phyloP scores from a whole-genome alignment of 2,113 vertebrate species.

The Pteruthius melanotis region DNA sequence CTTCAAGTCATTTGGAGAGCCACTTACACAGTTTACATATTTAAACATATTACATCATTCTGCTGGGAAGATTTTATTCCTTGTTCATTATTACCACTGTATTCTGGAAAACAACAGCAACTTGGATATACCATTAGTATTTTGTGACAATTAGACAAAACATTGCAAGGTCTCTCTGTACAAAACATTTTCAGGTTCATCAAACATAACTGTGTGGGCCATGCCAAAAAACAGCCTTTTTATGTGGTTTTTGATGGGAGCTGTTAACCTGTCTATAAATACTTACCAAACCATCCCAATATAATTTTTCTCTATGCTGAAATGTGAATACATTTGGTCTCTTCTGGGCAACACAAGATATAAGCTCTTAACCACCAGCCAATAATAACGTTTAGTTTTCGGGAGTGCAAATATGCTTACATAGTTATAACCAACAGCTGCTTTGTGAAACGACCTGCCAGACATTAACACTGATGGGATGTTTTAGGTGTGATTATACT shows the following conservation, averaged over 20 bases:
- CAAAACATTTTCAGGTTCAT: constrained; percentile 31
- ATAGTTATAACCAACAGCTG: not conserved
- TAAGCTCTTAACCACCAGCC: not conserved
- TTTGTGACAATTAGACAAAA: constrained; percentile 51
- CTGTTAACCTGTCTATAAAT: constrained; percentile 7
- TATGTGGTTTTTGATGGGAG: not conserved
- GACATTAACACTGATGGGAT: not conserved
- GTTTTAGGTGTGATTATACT: not conserved
- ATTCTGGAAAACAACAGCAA: constrained; percentile 22
- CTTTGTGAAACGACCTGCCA: not conserved
- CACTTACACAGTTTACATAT: constrained; percentile 27
- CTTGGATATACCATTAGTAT: constrained; percentile 7
- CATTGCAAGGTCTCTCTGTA: not conserved
- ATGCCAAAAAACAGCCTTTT: not conserved
- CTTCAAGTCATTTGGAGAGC: not conserved
- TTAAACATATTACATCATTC: constrained; percentile 39
- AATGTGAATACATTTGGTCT: constrained; percentile 22
- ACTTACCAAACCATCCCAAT: not conserved
- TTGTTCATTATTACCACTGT: not conserved
- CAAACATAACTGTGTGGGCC: constrained; percentile 29
- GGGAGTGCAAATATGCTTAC: not conserved
- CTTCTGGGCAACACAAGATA: not conserved
- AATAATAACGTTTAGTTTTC: not conserved
- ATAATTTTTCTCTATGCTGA: not conserved
- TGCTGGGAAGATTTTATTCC: not conserved